Evolutionary conservation across 2,888 invertebrate genomes (phyloP), one percentile per base, ranked within the genome.

Genomic region (Lasioglossum leucozonium): DNA sequence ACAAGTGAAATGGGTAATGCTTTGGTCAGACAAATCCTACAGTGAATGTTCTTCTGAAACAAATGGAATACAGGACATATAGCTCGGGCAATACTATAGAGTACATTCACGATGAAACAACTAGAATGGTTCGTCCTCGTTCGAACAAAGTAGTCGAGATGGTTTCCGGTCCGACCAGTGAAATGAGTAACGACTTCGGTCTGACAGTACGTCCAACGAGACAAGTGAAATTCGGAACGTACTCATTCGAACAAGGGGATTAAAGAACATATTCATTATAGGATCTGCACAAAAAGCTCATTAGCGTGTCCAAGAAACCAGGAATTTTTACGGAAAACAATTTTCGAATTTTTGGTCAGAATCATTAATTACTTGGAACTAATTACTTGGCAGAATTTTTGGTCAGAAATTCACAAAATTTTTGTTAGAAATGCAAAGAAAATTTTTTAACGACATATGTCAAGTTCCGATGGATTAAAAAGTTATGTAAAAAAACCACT

Each of bases 51-150:
- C 34, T 34, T 34, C 34, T 65, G 65, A 34, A 62, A 30, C 26
- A 62, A 62, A 65, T 65, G 34, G 65, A 65, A 22, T 34, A 34
- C 34, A 65, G 65, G 10, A 22, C 34, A 65, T 65, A 65, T 34
- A 65, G 34, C 4, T 34, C 18, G 22, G 34, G 34, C 10, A 34
- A 65, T 34, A 37, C 34, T 65, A 65, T 65, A 34, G 8, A 34
- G 34, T 65, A 37, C 65, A 65, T 65, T 65, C 65, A 18, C 34
- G 34, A 65, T 65, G 65, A 65, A 65, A 65, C 65, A 65, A 65
- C 34, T 65, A 34, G 65, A 65, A 65, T 65, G 65, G 34, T 65
- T 16, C 65, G 65, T 65, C 34, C 65, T 65, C 65, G 65, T 65
- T 65, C 34, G 34, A 65, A 34, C 65, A 65, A 62, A 65, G 65